These are phyloP conservation scores for Psittacula echo DNA, from an alignment of 2,797 vertebrate genomes.

Conservation along the genomic window DNA sequence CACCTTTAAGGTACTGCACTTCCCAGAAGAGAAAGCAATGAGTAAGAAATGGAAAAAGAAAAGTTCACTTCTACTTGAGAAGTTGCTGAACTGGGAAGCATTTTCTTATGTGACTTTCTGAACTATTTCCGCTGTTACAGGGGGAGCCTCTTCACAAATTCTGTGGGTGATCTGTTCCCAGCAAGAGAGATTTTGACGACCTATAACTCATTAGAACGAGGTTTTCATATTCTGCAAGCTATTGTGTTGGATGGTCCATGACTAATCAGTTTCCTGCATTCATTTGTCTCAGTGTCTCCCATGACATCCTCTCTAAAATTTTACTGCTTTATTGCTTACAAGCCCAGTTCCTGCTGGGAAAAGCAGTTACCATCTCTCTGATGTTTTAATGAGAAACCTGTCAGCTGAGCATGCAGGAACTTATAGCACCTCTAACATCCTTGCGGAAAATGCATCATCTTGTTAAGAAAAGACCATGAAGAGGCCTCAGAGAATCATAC, in stretches of 20 bases:
- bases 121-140: neutral
- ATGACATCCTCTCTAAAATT: conserved; percentile 30
- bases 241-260: neutral
- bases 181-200: neutral
- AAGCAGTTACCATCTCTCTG: neutral
- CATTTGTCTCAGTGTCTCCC: neutral
- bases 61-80: neutral
- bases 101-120: neutral
- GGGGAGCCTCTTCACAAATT: neutral
- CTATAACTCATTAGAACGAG: conserved; percentile 8
- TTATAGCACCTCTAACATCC: neutral
- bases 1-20: neutral
- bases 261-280: conserved; percentile 40
- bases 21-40: conserved; percentile 27
- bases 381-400: neutral
- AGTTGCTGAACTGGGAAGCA: conserved; percentile 20
- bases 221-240: neutral
- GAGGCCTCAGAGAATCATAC: neutral
- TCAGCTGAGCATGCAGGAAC: neutral
- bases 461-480: neutral
- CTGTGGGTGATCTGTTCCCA: conserved; percentile 13
- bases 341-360: conserved; percentile 26
- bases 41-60: conserved; percentile 26
- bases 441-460: neutral
- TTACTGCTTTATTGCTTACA: conserved; percentile 19